Percentiles rank a stretch among this genome's conserved stretches.
These are phyloP conservation scores for Benthosema pterotum DNA, from an alignment of 2,797 vertebrate genomes.

Conservation along the genomic window DNA sequence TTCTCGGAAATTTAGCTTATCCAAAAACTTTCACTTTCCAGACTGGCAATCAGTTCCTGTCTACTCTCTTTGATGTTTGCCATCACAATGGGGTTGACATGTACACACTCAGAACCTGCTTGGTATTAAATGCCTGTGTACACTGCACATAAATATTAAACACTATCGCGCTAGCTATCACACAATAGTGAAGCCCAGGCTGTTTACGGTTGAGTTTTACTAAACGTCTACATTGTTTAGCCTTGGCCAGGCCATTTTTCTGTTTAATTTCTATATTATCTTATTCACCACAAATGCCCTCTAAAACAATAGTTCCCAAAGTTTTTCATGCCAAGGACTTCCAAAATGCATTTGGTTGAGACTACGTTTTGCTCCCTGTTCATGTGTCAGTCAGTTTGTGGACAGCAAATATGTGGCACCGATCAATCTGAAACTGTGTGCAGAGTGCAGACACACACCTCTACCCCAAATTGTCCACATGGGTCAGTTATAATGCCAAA, in stretches of 20 bases:
- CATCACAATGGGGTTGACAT: conserved; percentile 57
- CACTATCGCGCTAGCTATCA: conserved; percentile 28
- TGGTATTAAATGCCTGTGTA: conserved; percentile 46
- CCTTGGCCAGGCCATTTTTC: conserved; percentile 17
- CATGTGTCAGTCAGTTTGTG: too few relatives aligned
- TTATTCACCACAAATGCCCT: too few relatives aligned
- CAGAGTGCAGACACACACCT: too few relatives aligned
- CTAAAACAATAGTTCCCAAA: too few relatives aligned
- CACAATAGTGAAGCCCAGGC: conserved; percentile 26
- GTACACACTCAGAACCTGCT: conserved; percentile 54
- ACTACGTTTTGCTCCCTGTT: too few relatives aligned
- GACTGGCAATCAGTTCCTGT: conserved; percentile 29
- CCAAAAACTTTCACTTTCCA: conserved; percentile 8
- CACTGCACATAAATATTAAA: conserved; percentile 34
- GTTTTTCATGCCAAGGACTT: too few relatives aligned
- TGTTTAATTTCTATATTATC: too few relatives aligned
- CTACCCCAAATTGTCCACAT: too few relatives aligned
- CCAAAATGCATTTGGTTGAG: too few relatives aligned
- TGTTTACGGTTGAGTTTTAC: conserved; percentile 56
- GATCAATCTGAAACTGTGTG: too few relatives aligned
- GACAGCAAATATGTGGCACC: too few relatives aligned
- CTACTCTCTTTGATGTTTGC: conserved; percentile 24
- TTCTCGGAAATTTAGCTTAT: conserved; percentile 13
- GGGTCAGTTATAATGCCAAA: too few relatives aligned
- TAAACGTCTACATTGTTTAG: conserved; percentile 55